Conservation (phyloP, 2,888 invertebrate genomes). For the Andrena bucephala region DNA sequence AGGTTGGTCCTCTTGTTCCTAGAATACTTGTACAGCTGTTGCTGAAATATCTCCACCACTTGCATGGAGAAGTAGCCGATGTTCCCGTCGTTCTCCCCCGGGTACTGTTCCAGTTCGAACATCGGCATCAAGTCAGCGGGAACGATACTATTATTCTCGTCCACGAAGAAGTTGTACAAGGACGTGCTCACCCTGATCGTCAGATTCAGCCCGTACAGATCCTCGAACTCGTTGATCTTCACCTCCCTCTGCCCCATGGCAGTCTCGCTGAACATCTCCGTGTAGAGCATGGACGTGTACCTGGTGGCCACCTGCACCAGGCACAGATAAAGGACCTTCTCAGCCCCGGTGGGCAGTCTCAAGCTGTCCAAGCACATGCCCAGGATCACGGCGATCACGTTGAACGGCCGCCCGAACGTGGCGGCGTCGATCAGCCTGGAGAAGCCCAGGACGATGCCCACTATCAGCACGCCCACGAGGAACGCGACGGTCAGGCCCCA, state of each 20-base stretch:
- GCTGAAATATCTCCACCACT: background rate
- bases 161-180: background rate
- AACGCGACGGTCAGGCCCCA: background rate
- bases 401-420: background rate
- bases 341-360: background rate
- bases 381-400: background rate
- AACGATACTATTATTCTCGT: background rate
- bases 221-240: constrained; percentile 1
- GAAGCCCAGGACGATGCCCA: background rate
- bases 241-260: background rate
- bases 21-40: background rate
- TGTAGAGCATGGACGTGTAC: constrained; percentile 3
- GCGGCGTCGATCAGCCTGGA: background rate
- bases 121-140: background rate
- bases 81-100: background rate
- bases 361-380: background rate
- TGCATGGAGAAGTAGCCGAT: background rate
- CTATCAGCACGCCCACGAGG: background rate
- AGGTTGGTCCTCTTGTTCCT: background rate
- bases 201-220: background rate
- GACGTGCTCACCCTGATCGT: background rate
- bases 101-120: background rate
- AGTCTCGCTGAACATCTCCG: constrained; percentile 2
- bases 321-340: background rate
- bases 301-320: background rate